phyloP scores from a whole-genome alignment of 2,797 vertebrate genomes.

The Cossypha caffra region DNA sequence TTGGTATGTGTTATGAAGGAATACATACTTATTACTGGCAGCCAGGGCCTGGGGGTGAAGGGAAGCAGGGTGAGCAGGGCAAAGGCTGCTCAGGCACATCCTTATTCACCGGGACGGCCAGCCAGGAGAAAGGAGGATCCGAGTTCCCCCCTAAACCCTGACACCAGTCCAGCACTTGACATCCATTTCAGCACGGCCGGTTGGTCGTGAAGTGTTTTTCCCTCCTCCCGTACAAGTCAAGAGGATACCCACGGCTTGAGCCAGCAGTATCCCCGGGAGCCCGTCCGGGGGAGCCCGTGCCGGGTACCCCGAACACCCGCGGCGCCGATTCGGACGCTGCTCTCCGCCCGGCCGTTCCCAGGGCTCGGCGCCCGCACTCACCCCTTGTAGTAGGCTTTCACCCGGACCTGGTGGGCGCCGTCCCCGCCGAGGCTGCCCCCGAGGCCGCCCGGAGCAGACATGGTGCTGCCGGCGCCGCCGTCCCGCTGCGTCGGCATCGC shows the following conservation, averaged over 20 bases:
- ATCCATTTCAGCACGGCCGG: not conserved
- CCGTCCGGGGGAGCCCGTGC: not conserved
- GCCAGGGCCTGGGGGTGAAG: not conserved
- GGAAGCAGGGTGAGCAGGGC: not conserved
- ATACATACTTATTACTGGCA: fast-evolving
- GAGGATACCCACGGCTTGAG: fast-evolving
- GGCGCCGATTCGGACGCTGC: not conserved
- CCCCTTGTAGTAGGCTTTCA: slow-evolving; percentile 98
- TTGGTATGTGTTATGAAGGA: fast-evolving
- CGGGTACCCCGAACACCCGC: not conserved
- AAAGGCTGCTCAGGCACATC: not conserved
- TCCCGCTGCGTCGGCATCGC: slow-evolving; percentile 97
- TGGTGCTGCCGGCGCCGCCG: slow-evolving; percentile 75
- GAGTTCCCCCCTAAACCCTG: too few species aligned
- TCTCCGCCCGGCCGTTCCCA: not conserved
- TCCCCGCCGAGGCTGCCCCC: slow-evolving; percentile 81
- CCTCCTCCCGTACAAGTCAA: too few species aligned
- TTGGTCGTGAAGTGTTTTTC: fast-evolving
- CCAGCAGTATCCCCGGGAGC: not conserved
- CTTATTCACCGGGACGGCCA: not conserved
- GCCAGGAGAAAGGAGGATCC: fast-evolving
- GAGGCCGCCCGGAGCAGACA: slow-evolving; percentile 76
- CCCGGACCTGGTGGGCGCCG: slow-evolving; percentile 94
- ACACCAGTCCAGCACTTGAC: not conserved
- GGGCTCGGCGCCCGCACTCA: slow-evolving; percentile 73